A percentile compares a stretch with the other conserved stretches of the same genome.
Evolutionary conservation across 2,888 invertebrate genomes (phyloP).

Genomic region (Orchesella flavescens): DNA sequence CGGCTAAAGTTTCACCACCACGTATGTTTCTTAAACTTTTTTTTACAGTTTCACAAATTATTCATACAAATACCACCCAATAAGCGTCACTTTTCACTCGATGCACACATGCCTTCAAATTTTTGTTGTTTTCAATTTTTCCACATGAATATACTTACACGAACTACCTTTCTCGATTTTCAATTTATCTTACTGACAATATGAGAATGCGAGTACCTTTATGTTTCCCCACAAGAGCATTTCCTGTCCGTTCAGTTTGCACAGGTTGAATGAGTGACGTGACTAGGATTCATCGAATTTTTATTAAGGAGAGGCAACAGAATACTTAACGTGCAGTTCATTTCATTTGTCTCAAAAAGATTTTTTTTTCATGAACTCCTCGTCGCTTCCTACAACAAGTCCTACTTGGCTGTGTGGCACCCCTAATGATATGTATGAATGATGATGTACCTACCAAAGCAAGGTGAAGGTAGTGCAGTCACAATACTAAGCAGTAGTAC

Average conservation of each 20-base stretch:
- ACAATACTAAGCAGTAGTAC: background rate
- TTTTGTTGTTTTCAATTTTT: background rate
- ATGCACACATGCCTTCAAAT: background rate
- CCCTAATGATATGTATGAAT: background rate
- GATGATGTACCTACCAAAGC: background rate
- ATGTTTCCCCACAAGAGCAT: constrained; percentile 14
- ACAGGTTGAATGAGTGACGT: constrained; percentile 45
- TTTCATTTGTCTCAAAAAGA: background rate
- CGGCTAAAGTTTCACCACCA: background rate
- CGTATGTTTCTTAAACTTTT: background rate
- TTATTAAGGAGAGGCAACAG: constrained; percentile 36
- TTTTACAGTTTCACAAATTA: background rate
- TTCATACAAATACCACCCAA: constrained; percentile 4
- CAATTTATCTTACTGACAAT: too few relatives aligned
- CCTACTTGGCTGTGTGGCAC: background rate
- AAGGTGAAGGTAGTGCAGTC: constrained; percentile 27
- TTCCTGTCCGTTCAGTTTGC: constrained; percentile 45
- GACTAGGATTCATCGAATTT: constrained; percentile 25
- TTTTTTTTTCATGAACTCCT: background rate
- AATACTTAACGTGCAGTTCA: constrained; percentile 2
- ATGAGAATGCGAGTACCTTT: background rate
- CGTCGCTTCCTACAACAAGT: background rate
- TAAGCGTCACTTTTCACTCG: background rate
- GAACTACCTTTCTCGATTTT: background rate
- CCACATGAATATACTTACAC: background rate